Conservation (phyloP, 2,113 vertebrate species). For the Gasterosteus aculeatus region DNA sequence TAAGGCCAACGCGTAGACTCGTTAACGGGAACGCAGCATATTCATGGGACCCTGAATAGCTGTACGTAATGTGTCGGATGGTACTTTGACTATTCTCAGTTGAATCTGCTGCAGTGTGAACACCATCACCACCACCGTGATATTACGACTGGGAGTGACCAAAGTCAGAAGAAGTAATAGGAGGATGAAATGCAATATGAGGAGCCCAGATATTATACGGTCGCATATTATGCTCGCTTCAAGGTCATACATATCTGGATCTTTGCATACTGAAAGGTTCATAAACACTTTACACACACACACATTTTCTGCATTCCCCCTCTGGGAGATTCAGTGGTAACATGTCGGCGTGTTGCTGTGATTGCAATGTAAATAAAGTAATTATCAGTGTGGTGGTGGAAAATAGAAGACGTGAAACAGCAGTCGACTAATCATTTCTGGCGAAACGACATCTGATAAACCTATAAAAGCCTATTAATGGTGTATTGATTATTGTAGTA, state of each 20-base stretch:
- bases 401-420: not conserved
- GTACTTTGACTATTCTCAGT: not conserved
- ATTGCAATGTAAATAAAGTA: not conserved
- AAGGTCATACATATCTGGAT: not conserved
- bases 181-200: not conserved
- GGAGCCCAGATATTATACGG: not conserved
- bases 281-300: not conserved
- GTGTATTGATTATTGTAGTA: not conserved
- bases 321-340: not conserved
- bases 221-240: not conserved
- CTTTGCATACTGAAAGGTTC: not conserved
- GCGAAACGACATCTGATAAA: not conserved
- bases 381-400: not conserved
- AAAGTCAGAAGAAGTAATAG: not conserved
- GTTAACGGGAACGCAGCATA: not conserved
- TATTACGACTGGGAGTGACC: not conserved
- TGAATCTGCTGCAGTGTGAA: not conserved
- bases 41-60: not conserved
- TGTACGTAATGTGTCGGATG: not conserved
- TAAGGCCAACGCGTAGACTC: not conserved
- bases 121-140: not conserved
- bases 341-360: not conserved
- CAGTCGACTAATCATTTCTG: not conserved
- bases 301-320: not conserved
- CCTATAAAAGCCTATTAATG: not conserved